phyloP scores from a whole-genome alignment of 2,113 vertebrate genomes.

The Hydropotes inermis region DNA sequence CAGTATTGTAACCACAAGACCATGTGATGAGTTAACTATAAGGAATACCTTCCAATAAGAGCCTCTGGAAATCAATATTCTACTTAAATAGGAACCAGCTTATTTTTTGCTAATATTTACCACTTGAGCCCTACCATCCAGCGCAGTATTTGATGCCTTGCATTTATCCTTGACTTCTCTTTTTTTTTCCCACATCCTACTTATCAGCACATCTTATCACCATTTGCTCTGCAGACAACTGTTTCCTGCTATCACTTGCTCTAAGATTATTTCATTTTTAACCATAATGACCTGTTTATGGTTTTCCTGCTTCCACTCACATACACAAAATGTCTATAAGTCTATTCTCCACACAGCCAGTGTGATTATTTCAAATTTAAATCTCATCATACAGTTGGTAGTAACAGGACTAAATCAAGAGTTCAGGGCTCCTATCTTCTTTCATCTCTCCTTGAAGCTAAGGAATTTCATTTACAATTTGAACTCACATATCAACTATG shows the following conservation, averaged over 20 bases:
- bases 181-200: background rate
- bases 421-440: background rate
- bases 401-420: background rate
- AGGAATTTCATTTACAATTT: background rate
- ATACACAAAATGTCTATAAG: background rate
- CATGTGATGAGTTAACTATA: background rate
- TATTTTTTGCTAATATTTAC: background rate
- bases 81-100: background rate
- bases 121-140: background rate
- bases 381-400: background rate
- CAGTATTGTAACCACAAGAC: background rate
- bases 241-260: background rate
- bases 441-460: background rate
- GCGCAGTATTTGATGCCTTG: background rate
- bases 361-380: background rate
- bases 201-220: background rate
- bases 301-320: background rate
- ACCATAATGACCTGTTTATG: background rate
- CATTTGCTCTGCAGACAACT: background rate
- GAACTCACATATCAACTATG: background rate
- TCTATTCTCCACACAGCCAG: background rate
- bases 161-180: background rate
- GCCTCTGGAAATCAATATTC: background rate
- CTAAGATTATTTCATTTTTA: background rate
- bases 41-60: background rate